Percentiles rank a stretch among this genome's conserved stretches.
These are phyloP conservation scores for Mythimna ferrago DNA, from an alignment of 2,888 invertebrate genomes.

Conservation along the genomic window DNA sequence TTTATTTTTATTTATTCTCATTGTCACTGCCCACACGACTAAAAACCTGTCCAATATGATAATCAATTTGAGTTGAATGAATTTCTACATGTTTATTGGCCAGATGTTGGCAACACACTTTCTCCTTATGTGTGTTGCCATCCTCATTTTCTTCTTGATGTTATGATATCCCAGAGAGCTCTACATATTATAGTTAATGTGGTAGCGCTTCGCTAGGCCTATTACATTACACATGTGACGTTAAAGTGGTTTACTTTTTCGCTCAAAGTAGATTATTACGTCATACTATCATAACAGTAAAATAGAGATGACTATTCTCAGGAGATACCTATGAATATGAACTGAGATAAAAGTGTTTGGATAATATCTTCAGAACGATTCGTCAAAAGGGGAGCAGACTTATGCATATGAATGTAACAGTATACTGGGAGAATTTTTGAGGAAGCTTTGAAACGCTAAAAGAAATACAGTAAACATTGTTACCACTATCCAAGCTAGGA, in stretches of 20 bases:
- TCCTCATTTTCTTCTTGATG: constrained; percentile 33
- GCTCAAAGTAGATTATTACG: constrained; percentile 23
- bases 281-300: constrained; percentile 5
- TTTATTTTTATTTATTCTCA: constrained; percentile 53
- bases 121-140: constrained; percentile 66
- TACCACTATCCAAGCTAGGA: neutral
- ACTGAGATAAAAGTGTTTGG: constrained; percentile 1
- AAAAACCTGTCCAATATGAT: constrained; percentile 74
- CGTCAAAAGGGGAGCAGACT: neutral
- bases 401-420: neutral
- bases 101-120: constrained; percentile 72
- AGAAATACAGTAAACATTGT: neutral
- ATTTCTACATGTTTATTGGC: constrained; percentile 66
- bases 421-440: neutral
- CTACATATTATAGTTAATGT: constrained; percentile 26
- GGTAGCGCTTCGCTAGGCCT: constrained; percentile 13
- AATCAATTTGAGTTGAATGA: constrained; percentile 72
- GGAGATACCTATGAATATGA: constrained; percentile 14
- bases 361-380: neutral
- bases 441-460: neutral
- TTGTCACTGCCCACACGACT: constrained; percentile 70
- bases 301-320: constrained; percentile 17
- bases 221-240: constrained; percentile 23
- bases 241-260: constrained; percentile 46
- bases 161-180: constrained; percentile 39